Base-by-base conservation (phyloP, 2,888 invertebrate species). In the Oscheius myriophilus region DNA sequence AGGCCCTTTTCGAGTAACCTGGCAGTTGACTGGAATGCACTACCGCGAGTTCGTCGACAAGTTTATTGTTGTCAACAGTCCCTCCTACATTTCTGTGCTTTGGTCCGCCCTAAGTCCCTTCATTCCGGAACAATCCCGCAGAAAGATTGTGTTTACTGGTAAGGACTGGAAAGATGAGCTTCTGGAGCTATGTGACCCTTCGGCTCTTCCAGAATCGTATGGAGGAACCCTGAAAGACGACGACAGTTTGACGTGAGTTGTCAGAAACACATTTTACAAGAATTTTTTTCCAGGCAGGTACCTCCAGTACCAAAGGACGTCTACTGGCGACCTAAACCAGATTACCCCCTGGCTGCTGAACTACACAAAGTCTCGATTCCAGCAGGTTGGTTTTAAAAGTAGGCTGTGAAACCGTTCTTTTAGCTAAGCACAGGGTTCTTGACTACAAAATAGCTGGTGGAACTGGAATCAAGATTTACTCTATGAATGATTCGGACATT, bases 31-130 rank as follows among this genome's bases (percentile, higher is more conserved):
- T 53, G 80, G 68, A 16, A 69, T 67, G 18, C 75, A 80, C 55
- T 80, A 79, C 57, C 66, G 78, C 14, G 80, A 80, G 53, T 79
- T 76, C 53, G 79, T 80, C 43, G 78, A 79, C 59, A 79, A 79
- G 54, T 79, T 80, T 57, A 76, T 80, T 51, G 76, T 79, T 18
- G 73, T 80, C 52, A 80, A 80, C 59, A 70, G 79, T 2, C 80
- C 80, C 16, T 70, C 75, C 26, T 80, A 71, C 64, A 73, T 80
- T 67, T 77, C 77, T 57, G 71, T 80, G 16, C 64, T 80, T 42
- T 78, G 76, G 75, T 69, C 73, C 12, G 78, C 75, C 0, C 33
- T 78, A 18, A 67, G 67, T 1, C 72, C 72, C 4, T 78, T 78
- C 65, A 74, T 78, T 42, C 78, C 78, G 25, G 78, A 78, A 62